Conservation (phyloP, 2,888 invertebrate species). For the Dicyrtoma fusca region DNA sequence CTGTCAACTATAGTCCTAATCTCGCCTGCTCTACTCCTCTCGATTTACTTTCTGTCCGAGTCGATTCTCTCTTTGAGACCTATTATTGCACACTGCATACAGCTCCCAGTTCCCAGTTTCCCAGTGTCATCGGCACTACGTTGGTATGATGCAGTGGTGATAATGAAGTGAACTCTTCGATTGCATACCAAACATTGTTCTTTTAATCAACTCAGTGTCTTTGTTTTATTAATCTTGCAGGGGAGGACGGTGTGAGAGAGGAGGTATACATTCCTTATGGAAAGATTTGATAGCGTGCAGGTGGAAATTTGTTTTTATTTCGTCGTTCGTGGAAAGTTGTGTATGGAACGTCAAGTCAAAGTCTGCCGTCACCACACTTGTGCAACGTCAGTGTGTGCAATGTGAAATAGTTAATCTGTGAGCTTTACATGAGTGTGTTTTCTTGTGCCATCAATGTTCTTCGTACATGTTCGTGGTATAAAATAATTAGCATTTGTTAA, state of each 20-base stretch:
- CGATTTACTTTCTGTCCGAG: no score
- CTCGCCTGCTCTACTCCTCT: background rate
- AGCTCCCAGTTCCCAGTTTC: no score
- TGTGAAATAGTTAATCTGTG: slow-evolving; percentile 2
- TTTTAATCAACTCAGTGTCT: background rate
- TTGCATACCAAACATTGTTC: slow-evolving; percentile 4
- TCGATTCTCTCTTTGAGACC: no score
- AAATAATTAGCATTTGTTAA: background rate
- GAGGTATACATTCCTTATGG: background rate
- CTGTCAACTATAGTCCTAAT: no score
- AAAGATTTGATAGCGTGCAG: background rate
- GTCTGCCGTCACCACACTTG: background rate
- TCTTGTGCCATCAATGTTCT: background rate
- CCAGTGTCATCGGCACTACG: background rate
- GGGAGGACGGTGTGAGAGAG: background rate
- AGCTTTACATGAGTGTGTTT: slow-evolving; percentile 21
- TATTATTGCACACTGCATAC: no score
- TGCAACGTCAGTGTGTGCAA: background rate
- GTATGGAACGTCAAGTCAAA: background rate
- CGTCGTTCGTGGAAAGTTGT: background rate
- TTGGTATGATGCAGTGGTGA: background rate
- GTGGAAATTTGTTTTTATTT: background rate
- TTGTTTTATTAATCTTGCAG: slow-evolving; percentile 18
- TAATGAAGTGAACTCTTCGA: slow-evolving; percentile 15
- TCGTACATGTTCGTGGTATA: background rate